A percentile compares a stretch with the other conserved stretches of the same genome.
Conservation (phyloP, 2,113 vertebrate genomes). For the Solea solea region DNA sequence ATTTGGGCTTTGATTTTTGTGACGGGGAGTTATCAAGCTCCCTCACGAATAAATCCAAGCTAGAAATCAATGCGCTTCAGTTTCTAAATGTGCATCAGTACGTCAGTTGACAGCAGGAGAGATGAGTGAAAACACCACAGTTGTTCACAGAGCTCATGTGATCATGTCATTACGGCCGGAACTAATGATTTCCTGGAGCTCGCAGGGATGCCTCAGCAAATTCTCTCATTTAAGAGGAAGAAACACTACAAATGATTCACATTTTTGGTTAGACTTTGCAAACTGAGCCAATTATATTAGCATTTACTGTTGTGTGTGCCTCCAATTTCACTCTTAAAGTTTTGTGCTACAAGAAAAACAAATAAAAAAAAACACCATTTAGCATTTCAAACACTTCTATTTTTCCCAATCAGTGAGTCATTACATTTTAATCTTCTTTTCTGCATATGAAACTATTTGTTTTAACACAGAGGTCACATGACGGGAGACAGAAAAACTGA, state of each 20-base stretch:
- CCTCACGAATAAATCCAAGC: constrained; percentile 5
- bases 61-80: not conserved
- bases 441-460: not conserved
- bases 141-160: no score
- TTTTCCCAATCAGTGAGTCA: no score
- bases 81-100: not conserved
- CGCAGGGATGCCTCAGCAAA: not conserved
- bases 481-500: not conserved
- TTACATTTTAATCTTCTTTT: no score
- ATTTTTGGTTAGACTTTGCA: not conserved
- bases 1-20: constrained; percentile 36
- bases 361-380: no score
- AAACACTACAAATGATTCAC: not conserved
- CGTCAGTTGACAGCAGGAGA: not conserved
- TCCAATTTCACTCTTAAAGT: not conserved
- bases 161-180: not conserved
- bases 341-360: no score
- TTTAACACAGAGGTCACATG: constrained; percentile 3
- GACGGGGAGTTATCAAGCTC: not conserved
- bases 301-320: not conserved
- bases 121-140: not conserved
- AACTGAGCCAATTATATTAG: not conserved
- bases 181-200: not conserved
- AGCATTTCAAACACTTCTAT: no score
- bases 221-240: no score